These are phyloP conservation scores for Dicranocentrus wangi DNA, from an alignment of 2,888 invertebrate species.

Conservation along the genomic window DNA sequence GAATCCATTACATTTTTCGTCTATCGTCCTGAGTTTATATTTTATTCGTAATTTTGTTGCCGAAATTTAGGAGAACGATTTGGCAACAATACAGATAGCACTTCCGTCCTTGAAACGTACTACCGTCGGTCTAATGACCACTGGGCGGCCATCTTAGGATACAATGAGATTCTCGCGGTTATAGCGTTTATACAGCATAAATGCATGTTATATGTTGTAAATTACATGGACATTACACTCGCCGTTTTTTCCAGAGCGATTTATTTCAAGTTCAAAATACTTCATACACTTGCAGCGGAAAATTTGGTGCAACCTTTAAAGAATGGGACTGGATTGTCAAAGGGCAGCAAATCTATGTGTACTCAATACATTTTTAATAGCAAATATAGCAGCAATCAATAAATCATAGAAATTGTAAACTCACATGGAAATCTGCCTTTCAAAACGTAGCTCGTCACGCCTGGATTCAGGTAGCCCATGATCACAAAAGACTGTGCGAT, in stretches of 20 bases:
- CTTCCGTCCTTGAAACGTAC: conserved; percentile 45
- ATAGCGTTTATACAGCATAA: conserved; percentile 62
- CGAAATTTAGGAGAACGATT: conserved; percentile 1
- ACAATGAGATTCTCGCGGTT: conserved; percentile 39
- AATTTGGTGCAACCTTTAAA: conserved; percentile 41
- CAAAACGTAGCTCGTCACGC: conserved; percentile 54
- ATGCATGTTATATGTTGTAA: conserved; percentile 51
- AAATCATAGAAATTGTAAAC: neutral
- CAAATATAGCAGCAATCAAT: neutral
- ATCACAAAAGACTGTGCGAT: conserved; percentile 59
- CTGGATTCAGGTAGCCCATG: conserved; percentile 64
- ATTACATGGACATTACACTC: conserved; percentile 64
- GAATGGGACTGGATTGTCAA: conserved; percentile 3
- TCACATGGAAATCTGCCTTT: too few relatives aligned
- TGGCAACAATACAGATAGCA: conserved; percentile 6
- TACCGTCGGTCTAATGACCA: conserved; percentile 46
- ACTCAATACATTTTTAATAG: conserved; percentile 9
- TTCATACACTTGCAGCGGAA: conserved; percentile 34
- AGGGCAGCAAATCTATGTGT: neutral
- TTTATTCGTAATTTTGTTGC: too few relatives aligned
- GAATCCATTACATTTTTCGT: neutral
- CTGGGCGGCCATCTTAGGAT: conserved; percentile 45
- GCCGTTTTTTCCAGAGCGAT: conserved; percentile 60
- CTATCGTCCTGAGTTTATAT: neutral
- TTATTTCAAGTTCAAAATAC: conserved; percentile 62